Evolutionary conservation across 2,888 invertebrate species (phyloP), one percentile per base, ranked within the genome.

Genomic region (Oxycera nigricornis): DNA sequence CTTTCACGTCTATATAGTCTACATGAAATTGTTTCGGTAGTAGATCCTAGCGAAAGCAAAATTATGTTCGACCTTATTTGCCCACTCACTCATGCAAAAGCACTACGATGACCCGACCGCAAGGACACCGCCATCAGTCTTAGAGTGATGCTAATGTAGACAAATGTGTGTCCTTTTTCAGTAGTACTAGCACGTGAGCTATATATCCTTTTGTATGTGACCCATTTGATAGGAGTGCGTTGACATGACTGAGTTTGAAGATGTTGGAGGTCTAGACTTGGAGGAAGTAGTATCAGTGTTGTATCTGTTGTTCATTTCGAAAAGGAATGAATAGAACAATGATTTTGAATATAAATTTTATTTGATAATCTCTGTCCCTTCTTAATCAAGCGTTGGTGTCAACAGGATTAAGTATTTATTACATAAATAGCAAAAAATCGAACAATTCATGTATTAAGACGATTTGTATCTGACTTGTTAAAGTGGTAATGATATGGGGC

Each of bases 11-110:
- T 20, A 20, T 11, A 52, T 65, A n/a, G 28, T 41, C 22, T 30
- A 24, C 70, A 70, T n/a, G 70, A 70, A 50, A 68, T n/a, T 30
- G 55, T 31, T 52, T 41, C 11, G 28, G 30, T 30, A 31, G 26
- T 31, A 7, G 22, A 22, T 20, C 24, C 55, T 55, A 24, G 22
- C 24, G 4, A 20, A 39, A 24, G 35, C 62, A 35, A 20, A 9
- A 28, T 7, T 17, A 22, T 59, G 7, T 59, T n/a, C 24, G 22
- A 50, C 11, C 24, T 7, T 17, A 24, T 14, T 55, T 30, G 59
- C 59, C 30, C 20, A 9, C 30, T 22, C 28, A 14, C 22, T 26
- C 59, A 59, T 28, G 59, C 26, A 22, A 28, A 30, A 59, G 59
- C 14, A 14, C 17, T 14, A 28, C 17, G 59, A 17, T 30, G 59